Evolutionary conservation across 2,113 vertebrate species (phyloP).

Genomic region (Engystomops pustulosus): DNA sequence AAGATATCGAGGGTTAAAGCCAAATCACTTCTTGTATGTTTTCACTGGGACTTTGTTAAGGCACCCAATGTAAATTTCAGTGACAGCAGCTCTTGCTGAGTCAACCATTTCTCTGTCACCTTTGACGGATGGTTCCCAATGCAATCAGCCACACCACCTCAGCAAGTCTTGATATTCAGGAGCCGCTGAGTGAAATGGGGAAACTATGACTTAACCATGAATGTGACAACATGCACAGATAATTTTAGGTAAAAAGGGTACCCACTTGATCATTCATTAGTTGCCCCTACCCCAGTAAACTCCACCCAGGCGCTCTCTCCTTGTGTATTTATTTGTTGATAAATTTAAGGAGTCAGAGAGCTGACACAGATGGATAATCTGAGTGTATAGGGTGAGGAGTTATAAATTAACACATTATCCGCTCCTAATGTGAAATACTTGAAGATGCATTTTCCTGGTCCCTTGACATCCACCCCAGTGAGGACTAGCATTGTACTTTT

Average conservation of each 20-base stretch:
- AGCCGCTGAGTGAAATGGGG: slow-evolving; percentile 62
- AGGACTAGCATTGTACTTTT: slow-evolving; percentile 90
- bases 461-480: slow-evolving; percentile 88
- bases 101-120: slow-evolving; percentile 78
- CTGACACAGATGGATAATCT: slow-evolving; percentile 98
- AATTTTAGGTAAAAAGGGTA: too few relatives aligned
- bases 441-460: slow-evolving; percentile 87
- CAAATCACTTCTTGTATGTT: slow-evolving; percentile 32
- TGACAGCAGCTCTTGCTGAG: slow-evolving; percentile 82
- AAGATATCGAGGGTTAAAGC: slow-evolving; percentile 9
- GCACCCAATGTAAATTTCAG: slow-evolving; percentile 78
- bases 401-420: slow-evolving; percentile 99
- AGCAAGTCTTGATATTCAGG: slow-evolving; percentile 67
- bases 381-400: slow-evolving; percentile 90
- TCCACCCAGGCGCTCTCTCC: slow-evolving; percentile 69
- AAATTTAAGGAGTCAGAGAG: slow-evolving; percentile 88
- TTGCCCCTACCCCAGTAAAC: slow-evolving; percentile 46
- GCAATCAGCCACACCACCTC: slow-evolving; percentile 80
- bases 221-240: too few relatives aligned
- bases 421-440: slow-evolving; percentile 95
- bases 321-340: slow-evolving; percentile 84
- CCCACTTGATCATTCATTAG: not conserved
- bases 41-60: slow-evolving; percentile 64
- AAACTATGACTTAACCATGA: slow-evolving; percentile 12
- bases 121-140: slow-evolving; percentile 85